These are phyloP conservation scores for Ancistrus triradiatus DNA, from an alignment of 2,113 vertebrate genomes.

Conservation along the genomic window DNA sequence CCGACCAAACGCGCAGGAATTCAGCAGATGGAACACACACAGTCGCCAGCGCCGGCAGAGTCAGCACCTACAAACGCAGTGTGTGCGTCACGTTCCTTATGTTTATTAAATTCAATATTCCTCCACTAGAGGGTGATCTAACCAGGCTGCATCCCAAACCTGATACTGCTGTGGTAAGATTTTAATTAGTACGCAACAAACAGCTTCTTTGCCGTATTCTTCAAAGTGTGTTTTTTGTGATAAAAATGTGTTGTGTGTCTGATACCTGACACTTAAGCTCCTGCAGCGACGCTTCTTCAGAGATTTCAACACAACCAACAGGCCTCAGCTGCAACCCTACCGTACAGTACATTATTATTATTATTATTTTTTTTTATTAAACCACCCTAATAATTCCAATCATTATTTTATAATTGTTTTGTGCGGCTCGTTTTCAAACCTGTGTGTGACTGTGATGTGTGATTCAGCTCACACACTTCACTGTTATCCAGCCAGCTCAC, in stretches of 20 bases:
- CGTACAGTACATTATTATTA: not conserved
- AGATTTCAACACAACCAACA: constrained; percentile 78
- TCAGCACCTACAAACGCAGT: constrained; percentile 67
- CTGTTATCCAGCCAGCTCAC: constrained; percentile 72
- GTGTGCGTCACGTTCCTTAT: too few species aligned
- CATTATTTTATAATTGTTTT: not conserved
- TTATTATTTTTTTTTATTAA: not conserved
- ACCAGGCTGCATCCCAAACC: too few species aligned
- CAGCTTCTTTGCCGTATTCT: too few species aligned
- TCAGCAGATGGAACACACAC: constrained; percentile 63
- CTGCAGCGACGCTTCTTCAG: constrained; percentile 75
- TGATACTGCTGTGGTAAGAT: too few species aligned
- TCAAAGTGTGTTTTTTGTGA: too few species aligned
- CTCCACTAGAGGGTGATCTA: too few species aligned
- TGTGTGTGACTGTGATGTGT: constrained; percentile 49
- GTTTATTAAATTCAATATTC: too few species aligned
- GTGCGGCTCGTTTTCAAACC: not conserved
- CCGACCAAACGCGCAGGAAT: constrained; percentile 82
- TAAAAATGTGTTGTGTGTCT: too few species aligned
- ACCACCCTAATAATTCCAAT: not conserved
- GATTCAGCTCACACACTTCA: constrained; percentile 30
- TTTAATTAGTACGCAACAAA: too few species aligned
- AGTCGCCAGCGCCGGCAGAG: constrained; percentile 67
- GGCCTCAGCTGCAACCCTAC: constrained; percentile 31
- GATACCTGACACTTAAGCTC: constrained; percentile 89